Evolutionary conservation across 1,140 invertebrate species (phyloP).

Genomic region (Pseudomyrmex flavicornis): DNA sequence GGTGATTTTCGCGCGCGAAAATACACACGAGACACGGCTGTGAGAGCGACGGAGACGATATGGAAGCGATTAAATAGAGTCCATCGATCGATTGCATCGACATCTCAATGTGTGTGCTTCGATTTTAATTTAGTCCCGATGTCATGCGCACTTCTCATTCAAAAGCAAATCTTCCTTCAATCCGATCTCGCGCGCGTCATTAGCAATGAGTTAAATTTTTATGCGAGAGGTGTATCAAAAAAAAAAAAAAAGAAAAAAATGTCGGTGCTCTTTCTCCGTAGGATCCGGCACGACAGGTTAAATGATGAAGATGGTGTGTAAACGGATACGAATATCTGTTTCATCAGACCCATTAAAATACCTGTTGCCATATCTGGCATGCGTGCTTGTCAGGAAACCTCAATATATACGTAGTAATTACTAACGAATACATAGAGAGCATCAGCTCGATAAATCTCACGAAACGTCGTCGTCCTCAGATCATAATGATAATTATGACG

Average conservation of each 20-base stretch:
- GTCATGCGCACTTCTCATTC: not conserved
- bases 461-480: not conserved
- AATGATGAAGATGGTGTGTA: slow-evolving; percentile 23
- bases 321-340: slow-evolving; percentile 39
- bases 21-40: not conserved
- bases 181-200: not conserved
- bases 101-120: not conserved
- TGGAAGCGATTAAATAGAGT: too few species aligned
- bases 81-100: not conserved
- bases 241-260: not conserved
- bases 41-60: not conserved
- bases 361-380: slow-evolving; percentile 8
- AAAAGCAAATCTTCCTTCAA: not conserved
- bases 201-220: not conserved
- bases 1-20: not conserved
- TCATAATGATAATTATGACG: not conserved
- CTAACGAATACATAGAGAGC: not conserved
- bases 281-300: not conserved
- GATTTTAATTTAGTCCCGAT: not conserved
- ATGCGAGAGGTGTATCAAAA: not conserved
- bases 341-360: slow-evolving; percentile 40
- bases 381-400: not conserved
- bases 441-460: not conserved
- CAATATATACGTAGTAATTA: slow-evolving; percentile 14
- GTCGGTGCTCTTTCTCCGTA: too few species aligned